Evolutionary conservation across 1,140 invertebrate species (phyloP).

Genomic region (Drosophila elegans): DNA sequence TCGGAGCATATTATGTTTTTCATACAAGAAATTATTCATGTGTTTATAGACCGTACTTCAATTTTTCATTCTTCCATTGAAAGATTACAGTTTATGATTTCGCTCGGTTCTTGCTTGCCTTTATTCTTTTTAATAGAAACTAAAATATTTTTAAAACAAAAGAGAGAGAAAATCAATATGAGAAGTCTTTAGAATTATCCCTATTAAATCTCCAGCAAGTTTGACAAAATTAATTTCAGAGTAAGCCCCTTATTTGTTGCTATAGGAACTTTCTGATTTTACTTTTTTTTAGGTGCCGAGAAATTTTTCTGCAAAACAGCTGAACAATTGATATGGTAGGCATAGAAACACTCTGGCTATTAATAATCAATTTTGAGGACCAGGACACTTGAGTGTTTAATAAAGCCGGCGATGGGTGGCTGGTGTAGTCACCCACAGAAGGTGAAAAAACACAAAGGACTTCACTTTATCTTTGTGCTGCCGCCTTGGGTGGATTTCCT

Average conservation of each 20-base stretch:
- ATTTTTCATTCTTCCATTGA: slow-evolving; percentile 24
- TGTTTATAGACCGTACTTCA: neutral
- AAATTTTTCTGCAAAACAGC: neutral
- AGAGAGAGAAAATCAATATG: neutral
- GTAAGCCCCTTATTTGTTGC: neutral
- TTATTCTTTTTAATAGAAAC: neutral
- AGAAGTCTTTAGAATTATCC: neutral
- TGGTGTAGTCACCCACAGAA: slow-evolving; percentile 1
- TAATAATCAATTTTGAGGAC: neutral
- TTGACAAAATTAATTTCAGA: neutral
- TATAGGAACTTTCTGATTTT: neutral
- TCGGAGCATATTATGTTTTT: neutral
- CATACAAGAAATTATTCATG: slow-evolving; percentile 11
- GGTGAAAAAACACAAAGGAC: slow-evolving; percentile 8
- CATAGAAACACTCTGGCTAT: neutral
- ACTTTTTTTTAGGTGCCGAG: neutral
- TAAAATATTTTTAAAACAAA: neutral
- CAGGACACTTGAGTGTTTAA: neutral
- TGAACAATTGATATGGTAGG: no score
- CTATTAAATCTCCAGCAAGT: neutral
- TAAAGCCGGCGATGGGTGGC: neutral
- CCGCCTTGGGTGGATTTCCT: slow-evolving; percentile 18
- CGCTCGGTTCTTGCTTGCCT: neutral
- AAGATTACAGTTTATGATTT: slow-evolving; percentile 17
- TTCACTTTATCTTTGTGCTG: slow-evolving; percentile 28